Evolutionary conservation across 2,888 invertebrate species (phyloP).

Genomic region (Autographa pulchrina): DNA sequence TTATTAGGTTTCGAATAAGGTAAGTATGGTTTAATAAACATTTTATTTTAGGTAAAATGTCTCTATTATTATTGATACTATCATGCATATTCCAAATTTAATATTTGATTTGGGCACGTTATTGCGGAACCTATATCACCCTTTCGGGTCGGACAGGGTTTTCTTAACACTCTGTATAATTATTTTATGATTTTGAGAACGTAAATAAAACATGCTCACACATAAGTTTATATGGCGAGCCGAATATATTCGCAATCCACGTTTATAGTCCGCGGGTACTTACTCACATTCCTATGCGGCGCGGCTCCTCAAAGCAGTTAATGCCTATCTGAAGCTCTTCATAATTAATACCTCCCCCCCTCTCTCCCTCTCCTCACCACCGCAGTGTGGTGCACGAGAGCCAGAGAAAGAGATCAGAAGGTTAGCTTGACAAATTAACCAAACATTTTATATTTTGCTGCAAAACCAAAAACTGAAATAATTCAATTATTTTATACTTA

Average conservation of each 20-base stretch:
- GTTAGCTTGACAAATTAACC: not conserved
- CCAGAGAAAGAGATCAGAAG: slow-evolving; percentile 18
- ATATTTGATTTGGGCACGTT: no score
- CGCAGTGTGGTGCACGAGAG: slow-evolving; percentile 56
- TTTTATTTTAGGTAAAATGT: no score
- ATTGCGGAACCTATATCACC: no score
- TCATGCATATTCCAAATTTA: no score
- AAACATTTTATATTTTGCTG: not conserved
- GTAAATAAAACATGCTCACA: not conserved
- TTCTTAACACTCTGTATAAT: no score
- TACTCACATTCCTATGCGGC: slow-evolving; percentile 40
- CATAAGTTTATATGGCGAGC: slow-evolving; percentile 24
- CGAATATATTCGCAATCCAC: slow-evolving; percentile 41
- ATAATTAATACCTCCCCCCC: slow-evolving; percentile 60
- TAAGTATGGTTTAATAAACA: no score
- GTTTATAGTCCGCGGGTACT: slow-evolving; percentile 35
- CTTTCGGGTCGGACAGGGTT: no score
- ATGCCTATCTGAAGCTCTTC: slow-evolving; percentile 56
- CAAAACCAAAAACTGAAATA: no score
- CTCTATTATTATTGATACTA: no score
- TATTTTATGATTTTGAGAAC: not conserved
- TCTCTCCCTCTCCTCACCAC: slow-evolving; percentile 13
- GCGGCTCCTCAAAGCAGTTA: slow-evolving; percentile 62
- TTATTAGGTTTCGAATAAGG: no score
- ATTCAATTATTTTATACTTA: no score